Conservation (phyloP, 2,113 vertebrate genomes). For the Crotalus horridus region DNA sequence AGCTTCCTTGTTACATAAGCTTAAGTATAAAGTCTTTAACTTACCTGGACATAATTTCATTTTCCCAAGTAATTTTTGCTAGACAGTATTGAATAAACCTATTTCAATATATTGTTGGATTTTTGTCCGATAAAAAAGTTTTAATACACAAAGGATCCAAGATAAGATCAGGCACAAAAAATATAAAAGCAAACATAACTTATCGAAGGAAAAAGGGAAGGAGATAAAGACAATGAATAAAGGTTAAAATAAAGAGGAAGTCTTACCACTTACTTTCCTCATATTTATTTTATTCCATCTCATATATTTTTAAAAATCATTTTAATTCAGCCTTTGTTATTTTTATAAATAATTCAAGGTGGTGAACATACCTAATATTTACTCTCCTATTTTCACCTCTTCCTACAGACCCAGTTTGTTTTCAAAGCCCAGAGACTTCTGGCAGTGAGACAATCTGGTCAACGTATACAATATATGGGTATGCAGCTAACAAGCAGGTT, state of each 20-base stretch:
- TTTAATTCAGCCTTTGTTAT: too few relatives aligned
- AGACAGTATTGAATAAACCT: slow-evolving; percentile 5
- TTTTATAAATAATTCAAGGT: too few relatives aligned
- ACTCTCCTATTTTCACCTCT: background rate
- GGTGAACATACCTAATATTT: too few relatives aligned
- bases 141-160: slow-evolving; percentile 52
- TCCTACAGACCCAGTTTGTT: background rate
- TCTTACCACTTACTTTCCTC: slow-evolving; percentile 18
- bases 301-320: background rate
- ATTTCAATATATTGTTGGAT: slow-evolving; percentile 45
- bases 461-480: background rate
- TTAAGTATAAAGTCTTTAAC: background rate
- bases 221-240: background rate
- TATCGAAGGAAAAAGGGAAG: background rate
- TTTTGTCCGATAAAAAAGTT: slow-evolving; percentile 47
- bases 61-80: slow-evolving; percentile 43
- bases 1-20: background rate
- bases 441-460: background rate
- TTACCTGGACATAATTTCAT: slow-evolving; percentile 37
- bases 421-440: background rate
- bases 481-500: too few relatives aligned
- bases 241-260: slow-evolving; percentile 32
- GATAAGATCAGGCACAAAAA: slow-evolving; percentile 44
- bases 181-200: slow-evolving; percentile 15
- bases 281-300: slow-evolving; percentile 7